Percentiles rank a stretch among this genome's conserved stretches.
Conservation (phyloP, 2,888 invertebrate species). For the Drosophila robusta region DNA sequence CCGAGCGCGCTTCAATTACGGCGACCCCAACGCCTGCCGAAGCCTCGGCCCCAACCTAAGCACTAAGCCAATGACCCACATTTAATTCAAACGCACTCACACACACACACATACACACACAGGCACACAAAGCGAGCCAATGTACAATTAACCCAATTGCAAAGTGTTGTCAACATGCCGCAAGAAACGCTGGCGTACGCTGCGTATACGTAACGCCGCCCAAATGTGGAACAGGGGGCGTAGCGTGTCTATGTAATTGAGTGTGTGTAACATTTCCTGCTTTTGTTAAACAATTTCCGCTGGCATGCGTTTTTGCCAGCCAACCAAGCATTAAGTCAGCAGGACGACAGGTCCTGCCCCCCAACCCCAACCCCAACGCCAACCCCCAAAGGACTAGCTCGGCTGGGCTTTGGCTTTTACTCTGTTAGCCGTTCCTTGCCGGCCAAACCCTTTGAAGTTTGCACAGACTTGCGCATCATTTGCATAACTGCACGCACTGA, state of each 20-base stretch:
- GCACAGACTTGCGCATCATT: constrained; percentile 43
- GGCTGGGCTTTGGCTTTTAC: constrained; percentile 4
- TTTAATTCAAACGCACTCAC: constrained; percentile 26
- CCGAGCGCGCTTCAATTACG: constrained; percentile 11
- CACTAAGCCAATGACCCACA: constrained; percentile 65
- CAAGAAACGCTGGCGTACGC: constrained; percentile 54
- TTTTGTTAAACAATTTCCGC: constrained; percentile 77
- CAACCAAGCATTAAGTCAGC: constrained; percentile 41
- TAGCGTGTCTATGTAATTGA: constrained; percentile 44
- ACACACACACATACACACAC: neutral
- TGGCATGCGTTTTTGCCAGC: constrained; percentile 40
- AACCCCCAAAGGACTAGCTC: neutral
- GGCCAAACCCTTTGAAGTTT: constrained; percentile 47
- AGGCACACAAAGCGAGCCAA: constrained; percentile 51
- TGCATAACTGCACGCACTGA: constrained; percentile 39
- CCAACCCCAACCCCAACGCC: too few relatives aligned
- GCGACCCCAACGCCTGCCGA: neutral
- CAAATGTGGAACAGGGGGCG: constrained; percentile 1
- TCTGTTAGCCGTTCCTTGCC: constrained; percentile 29
- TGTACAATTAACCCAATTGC: constrained; percentile 79
- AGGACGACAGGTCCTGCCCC: constrained; percentile 11
- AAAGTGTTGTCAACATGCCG: constrained; percentile 77
- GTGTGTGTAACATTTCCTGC: constrained; percentile 64
- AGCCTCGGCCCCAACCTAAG: neutral
- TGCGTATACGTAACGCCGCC: constrained; percentile 66